A percentile compares a stretch with the other conserved stretches of the same genome.
Evolutionary conservation across 1,140 invertebrate species (phyloP).

Genomic region (Mamestra configurata): DNA sequence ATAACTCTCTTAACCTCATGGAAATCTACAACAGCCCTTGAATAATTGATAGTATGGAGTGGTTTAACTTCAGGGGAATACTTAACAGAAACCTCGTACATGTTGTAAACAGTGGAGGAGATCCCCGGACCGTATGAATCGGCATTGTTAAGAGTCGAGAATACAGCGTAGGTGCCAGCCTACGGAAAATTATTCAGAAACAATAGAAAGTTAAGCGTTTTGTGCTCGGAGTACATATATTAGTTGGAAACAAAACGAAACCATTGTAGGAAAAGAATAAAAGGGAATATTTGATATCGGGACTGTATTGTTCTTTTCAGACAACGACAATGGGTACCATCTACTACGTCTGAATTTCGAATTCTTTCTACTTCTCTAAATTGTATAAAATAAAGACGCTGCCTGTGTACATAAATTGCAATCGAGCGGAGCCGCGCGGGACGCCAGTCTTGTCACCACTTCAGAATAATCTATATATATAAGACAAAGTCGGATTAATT

Average conservation of each 20-base stretch:
- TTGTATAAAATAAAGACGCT: no score
- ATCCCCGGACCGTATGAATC: constrained; percentile 12
- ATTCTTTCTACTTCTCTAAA: no score
- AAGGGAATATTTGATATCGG: constrained; percentile 14
- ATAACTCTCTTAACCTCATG: background rate
- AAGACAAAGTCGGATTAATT: no score
- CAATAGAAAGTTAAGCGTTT: constrained; percentile 24
- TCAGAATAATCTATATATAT: no score
- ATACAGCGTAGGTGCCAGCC: background rate
- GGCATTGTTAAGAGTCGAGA: background rate
- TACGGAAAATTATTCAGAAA: constrained; percentile 16
- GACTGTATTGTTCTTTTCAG: background rate
- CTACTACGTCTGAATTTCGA: background rate
- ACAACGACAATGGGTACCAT: background rate
- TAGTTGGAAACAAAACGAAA: constrained; percentile 13
- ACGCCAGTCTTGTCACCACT: no score
- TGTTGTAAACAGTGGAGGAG: background rate
- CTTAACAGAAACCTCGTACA: constrained; percentile 1
- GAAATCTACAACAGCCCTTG: constrained; percentile 1
- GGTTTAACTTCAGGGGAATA: background rate
- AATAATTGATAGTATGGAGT: background rate
- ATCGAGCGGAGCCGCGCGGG: no score
- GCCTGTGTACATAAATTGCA: no score
- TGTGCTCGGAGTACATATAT: background rate
- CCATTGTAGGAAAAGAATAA: constrained; percentile 30